phyloP scores from a whole-genome alignment of 2,113 vertebrate species.

The Rattus rattus region DNA sequence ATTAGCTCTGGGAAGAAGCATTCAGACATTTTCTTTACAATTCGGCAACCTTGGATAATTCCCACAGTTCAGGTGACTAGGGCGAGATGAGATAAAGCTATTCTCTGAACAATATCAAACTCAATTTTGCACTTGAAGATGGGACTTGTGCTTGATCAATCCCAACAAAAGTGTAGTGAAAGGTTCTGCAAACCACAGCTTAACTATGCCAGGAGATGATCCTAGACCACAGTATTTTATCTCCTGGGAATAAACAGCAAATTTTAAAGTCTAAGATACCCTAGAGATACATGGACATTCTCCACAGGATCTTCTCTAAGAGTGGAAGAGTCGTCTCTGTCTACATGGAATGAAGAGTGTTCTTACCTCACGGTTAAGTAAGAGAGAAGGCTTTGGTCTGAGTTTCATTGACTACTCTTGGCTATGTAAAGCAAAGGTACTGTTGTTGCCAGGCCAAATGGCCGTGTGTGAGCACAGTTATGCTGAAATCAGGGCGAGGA shows the following conservation, averaged over 20 bases:
- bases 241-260: neutral
- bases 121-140: neutral
- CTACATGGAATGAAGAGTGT: neutral
- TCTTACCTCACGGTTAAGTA: neutral
- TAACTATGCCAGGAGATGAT: neutral
- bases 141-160: neutral
- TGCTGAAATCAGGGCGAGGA: neutral
- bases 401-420: neutral
- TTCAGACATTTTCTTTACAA: neutral
- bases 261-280: neutral
- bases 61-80: neutral
- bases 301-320: neutral
- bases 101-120: neutral
- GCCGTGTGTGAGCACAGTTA: neutral
- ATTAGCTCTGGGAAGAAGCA: neutral
- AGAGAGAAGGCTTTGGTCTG: neutral
- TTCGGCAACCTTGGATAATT: slow-evolving; percentile 5
- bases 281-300: neutral
- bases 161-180: neutral
- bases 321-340: neutral
- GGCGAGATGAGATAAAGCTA: neutral
- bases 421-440: neutral
- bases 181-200: neutral
- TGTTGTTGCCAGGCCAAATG: neutral
- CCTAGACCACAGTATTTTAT: neutral